Evolutionary conservation across 2,888 invertebrate species (phyloP).

Genomic region (Ennomos erosarius): DNA sequence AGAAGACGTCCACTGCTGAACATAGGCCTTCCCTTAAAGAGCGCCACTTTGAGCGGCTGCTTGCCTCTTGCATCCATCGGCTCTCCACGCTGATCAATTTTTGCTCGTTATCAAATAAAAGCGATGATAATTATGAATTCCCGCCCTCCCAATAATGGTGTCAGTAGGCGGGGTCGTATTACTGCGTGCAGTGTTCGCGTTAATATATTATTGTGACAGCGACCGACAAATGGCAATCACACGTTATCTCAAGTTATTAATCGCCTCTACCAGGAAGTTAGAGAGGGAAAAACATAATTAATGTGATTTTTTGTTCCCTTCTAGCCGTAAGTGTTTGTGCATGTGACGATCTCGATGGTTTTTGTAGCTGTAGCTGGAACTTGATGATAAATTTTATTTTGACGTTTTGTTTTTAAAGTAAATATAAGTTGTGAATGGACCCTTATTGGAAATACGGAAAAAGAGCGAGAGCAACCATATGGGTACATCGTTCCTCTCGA

Average conservation of each 20-base stretch:
- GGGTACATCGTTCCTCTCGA: too few species aligned
- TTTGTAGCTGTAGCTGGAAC: conserved; percentile 39
- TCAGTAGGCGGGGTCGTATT: conserved; percentile 72
- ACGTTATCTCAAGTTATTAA: conserved; percentile 62
- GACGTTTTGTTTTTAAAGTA: conserved; percentile 7
- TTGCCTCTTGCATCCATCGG: too few species aligned
- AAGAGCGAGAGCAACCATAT: too few species aligned
- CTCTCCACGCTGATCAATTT: too few species aligned
- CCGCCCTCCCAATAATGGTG: too few species aligned
- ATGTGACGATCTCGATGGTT: conserved; percentile 49
- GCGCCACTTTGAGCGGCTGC: too few species aligned
- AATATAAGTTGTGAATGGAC: not conserved
- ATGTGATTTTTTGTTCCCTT: conserved; percentile 58
- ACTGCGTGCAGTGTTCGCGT: conserved; percentile 52
- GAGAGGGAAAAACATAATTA: conserved; percentile 51
- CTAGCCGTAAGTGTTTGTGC: conserved; percentile 54
- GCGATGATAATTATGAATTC: too few species aligned
- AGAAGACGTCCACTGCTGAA: too few species aligned
- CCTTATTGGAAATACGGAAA: too few species aligned
- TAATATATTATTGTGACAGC: conserved; percentile 81
- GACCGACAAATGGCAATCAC: conserved; percentile 75
- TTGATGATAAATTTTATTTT: conserved; percentile 43
- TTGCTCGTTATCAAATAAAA: too few species aligned
- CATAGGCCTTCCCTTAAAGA: too few species aligned
- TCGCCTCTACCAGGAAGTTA: conserved; percentile 65